Percentiles rank a stretch among this genome's conserved stretches.
phyloP scores from a whole-genome alignment of 2,797 vertebrate species.

The Pangasius mekongensis region DNA sequence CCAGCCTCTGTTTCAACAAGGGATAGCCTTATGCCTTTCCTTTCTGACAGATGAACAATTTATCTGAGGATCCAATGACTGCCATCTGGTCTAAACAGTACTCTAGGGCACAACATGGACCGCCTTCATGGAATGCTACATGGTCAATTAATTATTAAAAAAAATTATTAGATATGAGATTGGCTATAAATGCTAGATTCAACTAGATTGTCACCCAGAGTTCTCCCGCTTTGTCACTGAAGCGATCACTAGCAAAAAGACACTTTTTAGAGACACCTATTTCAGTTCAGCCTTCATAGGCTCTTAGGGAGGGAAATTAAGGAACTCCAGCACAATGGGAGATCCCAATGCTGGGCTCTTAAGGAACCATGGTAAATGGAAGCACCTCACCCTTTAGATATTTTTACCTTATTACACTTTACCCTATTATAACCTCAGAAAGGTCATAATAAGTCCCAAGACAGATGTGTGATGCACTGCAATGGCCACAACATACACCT shows the following conservation, averaged over 20 bases:
- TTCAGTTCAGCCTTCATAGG: background rate
- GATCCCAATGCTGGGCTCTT: background rate
- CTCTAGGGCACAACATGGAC: background rate
- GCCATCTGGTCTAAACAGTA: conserved; percentile 16
- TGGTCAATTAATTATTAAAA: background rate
- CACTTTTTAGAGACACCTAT: background rate
- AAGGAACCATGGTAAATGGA: background rate
- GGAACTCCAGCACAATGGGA: background rate
- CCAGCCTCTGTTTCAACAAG: background rate
- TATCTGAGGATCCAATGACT: background rate
- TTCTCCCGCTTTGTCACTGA: too few species aligned
- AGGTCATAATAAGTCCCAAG: background rate
- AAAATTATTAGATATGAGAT: background rate
- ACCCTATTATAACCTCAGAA: too few species aligned
- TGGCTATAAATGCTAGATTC: background rate
- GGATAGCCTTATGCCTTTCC: background rate
- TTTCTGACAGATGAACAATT: conserved; percentile 18
- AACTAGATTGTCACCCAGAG: background rate
- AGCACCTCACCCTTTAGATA: background rate
- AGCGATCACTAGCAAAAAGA: background rate
- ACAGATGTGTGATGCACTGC: background rate
- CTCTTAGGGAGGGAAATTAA: background rate
- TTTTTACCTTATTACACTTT: too few species aligned
- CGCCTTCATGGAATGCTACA: background rate
- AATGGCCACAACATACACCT: background rate